Base-by-base conservation (phyloP, 2,797 vertebrate genomes). In the Sternotherus odoratus region DNA sequence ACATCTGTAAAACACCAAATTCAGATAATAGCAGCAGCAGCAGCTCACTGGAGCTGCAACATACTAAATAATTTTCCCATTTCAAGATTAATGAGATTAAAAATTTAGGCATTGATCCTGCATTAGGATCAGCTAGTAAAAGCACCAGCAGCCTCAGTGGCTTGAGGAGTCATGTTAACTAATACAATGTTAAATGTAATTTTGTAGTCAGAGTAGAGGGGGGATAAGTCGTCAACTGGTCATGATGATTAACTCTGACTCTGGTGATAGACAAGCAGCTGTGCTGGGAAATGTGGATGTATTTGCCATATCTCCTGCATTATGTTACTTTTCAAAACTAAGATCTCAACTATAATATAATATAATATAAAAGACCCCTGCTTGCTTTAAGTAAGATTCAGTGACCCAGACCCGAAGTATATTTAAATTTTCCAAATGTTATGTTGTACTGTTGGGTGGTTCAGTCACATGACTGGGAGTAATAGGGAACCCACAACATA, bases 291-390 rank as follows among this genome's bases (percentile, higher is more conserved):
- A n/a, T 57, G 26, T 30, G 80, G 91, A 28, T 4, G 0, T 13
- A 53, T 85, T 86, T 95, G 94, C 96, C 92, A 82, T 93, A 49
- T 93, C 85, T 88, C 82, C 89, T 85, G 51, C 49, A 66, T 92
- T 84, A 84, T 81, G 69, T 81, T 77, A 28, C 63, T 86, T 82
- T 85, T 84, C 88, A 0, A 84, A 93, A 87, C 89, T 39, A 86
- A 78, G 21, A 60, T 0, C 0, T 0, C 57, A 36, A 50, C 86
- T 90, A 50, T 74, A 53, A 23, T 53, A 23, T 51, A 51, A 21
- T 51, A 51, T 51, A 51, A 87, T 91, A 3, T 72, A 36, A 30
- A 66, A 49, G 81, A 0, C 4, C 54, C 11, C 86, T 30, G 39
- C 19, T 89, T 39, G 46, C 51, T 87, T 93, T 72, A 43, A 48